Evolutionary conservation across 2,888 invertebrate species (phyloP).

Genomic region (Epinotia ramella): DNA sequence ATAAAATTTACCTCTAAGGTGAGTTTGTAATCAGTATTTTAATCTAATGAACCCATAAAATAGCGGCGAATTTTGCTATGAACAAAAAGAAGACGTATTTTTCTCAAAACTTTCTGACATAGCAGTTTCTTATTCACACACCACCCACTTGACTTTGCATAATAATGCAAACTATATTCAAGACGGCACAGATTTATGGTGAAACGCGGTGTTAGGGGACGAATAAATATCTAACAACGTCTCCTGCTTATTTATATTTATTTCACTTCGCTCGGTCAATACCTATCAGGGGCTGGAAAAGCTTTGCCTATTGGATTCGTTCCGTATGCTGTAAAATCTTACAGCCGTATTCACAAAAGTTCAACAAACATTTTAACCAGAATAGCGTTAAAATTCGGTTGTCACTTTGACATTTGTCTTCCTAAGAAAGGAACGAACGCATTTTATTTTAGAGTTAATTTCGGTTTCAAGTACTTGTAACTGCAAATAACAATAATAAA

Average conservation of each 20-base stretch:
- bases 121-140: constrained; percentile 59
- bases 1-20: neutral
- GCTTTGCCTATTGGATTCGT: neutral
- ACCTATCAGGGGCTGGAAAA: neutral
- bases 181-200: constrained; percentile 70
- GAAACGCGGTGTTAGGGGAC: constrained; percentile 64
- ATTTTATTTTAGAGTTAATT: neutral
- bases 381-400: too few relatives aligned
- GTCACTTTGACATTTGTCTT: too few relatives aligned
- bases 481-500: too few relatives aligned
- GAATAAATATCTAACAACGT: constrained; percentile 66
- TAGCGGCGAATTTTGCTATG: constrained; percentile 29
- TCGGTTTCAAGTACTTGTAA: too few relatives aligned
- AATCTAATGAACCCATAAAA: constrained; percentile 21
- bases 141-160: constrained; percentile 70
- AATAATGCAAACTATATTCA: constrained; percentile 79
- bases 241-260: constrained; percentile 59
- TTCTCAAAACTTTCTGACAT: constrained; percentile 56
- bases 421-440: neutral
- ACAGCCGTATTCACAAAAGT: neutral
- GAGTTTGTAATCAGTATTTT: neutral
- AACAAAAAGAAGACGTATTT: constrained; percentile 47
- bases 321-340: neutral
- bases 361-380: neutral
- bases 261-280: constrained; percentile 47